Evolutionary conservation across 2,888 invertebrate genomes (phyloP).

Genomic region (Myathropa florea): DNA sequence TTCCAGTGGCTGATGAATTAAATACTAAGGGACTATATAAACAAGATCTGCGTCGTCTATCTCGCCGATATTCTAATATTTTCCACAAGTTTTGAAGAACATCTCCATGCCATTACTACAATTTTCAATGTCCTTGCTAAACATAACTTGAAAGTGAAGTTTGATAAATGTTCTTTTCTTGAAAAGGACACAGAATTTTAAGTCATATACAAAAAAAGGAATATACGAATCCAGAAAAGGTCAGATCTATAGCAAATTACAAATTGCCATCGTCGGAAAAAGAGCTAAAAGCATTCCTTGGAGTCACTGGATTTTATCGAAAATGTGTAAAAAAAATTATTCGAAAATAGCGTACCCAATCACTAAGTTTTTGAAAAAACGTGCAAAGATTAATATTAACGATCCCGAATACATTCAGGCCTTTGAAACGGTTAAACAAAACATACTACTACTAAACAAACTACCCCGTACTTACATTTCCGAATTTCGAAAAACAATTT

Average conservation of each 20-base stretch:
- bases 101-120: no score
- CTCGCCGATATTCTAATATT: no score
- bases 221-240: constrained; percentile 4
- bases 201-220: not conserved
- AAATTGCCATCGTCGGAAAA: not conserved
- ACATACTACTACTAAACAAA: no score
- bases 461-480: no score
- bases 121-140: constrained; percentile 1
- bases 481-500: not conserved
- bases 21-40: no score
- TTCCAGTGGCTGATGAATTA: no score
- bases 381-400: not conserved
- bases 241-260: constrained; percentile 2
- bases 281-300: not conserved
- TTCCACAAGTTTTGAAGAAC: no score
- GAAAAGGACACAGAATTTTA: not conserved
- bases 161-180: constrained; percentile 1
- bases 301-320: constrained; percentile 3
- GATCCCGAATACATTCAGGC: not conserved
- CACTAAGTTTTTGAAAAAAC: not conserved
- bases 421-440: not conserved
- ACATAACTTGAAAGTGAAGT: constrained; percentile 11
- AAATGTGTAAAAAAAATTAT: not conserved
- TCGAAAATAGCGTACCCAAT: not conserved
- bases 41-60: no score